Evolutionary conservation across 2,888 invertebrate genomes (phyloP), one percentile per base, ranked within the genome.

Genomic region (Caenorhabditis sp.): DNA sequence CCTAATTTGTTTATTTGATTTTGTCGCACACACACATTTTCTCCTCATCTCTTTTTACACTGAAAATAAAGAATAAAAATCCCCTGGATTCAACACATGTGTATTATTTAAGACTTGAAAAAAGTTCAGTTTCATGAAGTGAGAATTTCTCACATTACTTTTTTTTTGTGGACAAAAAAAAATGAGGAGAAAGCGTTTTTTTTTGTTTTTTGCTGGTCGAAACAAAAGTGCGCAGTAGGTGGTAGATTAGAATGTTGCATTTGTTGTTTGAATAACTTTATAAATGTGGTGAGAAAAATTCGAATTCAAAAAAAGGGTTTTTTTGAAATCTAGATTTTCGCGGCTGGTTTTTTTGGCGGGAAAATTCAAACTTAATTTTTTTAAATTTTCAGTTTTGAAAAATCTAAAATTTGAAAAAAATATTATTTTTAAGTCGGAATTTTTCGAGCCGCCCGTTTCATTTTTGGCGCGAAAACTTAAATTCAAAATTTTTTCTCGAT

Each of bases 1-100:
- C 43, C 43, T 43, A 43, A 43, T 43, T 43, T 43, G 43, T 43
- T 43, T 43, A 43, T 43, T 43, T 43, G 43, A 43, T 43, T 43
- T 43, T 17, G 43, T 43, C 43, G 14, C 43, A 43, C 43, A 17
- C 43, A 43, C 31, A 31, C 31, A 31, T 31, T 43, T 43, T 43
- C 14, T n/a, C n/a, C n/a, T n/a, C n/a, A n/a, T n/a, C n/a, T n/a
- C 14, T 43, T 43, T 17, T 17, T 43, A 31, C 31, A 31, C 31
- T 6, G 31, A 31, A 31, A 31, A n/a, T n/a, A n/a, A n/a, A n/a
- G n/a, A n/a, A n/a, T n/a, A n/a, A n/a, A n/a, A n/a, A n/a, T n/a
- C n/a, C n/a, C n/a, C n/a, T 31, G 31, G 10, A 6, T 6, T 31
- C 31, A 31, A 31, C 31, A 31, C 31, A 31, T 31, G 31, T 31